phyloP scores from a whole-genome alignment of 2,888 invertebrate species.

The Falcaria lacertinaria region DNA sequence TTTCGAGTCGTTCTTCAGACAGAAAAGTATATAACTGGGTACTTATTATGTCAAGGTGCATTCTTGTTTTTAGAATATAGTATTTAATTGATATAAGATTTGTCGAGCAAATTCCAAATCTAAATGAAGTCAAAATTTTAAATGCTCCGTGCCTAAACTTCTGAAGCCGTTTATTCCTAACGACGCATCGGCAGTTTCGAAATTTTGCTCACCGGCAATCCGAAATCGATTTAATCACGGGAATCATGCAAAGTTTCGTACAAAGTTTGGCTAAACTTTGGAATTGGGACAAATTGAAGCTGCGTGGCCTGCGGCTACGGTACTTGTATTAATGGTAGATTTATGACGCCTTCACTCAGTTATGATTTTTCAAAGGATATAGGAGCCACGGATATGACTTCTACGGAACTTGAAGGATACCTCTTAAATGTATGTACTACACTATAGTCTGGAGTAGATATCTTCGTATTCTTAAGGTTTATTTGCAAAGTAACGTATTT shows the following conservation, averaged over 20 bases:
- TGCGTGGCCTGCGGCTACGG: conserved; percentile 67
- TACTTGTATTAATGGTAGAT: conserved; percentile 71
- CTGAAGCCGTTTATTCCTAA: conserved; percentile 55
- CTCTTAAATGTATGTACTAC: too few species aligned
- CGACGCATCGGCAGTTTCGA: conserved; percentile 68
- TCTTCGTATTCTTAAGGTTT: too few species aligned
- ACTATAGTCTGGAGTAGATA: too few species aligned
- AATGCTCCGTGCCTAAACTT: conserved; percentile 62
- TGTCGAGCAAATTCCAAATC: conserved; percentile 27
- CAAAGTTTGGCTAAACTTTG: conserved; percentile 71
- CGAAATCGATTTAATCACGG: conserved; percentile 76
- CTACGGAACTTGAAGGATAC: background rate
- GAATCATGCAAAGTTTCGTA: conserved; percentile 71
- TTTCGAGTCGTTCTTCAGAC: too few species aligned
- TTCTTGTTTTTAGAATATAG: too few species aligned
- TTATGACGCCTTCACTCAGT: conserved; percentile 56
- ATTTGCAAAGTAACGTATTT: too few species aligned
- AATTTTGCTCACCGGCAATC: conserved; percentile 68
- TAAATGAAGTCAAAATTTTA: conserved; percentile 52
- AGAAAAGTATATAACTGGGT: too few species aligned
- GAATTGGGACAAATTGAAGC: conserved; percentile 73
- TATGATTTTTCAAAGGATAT: conserved; percentile 35
- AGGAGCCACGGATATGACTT: conserved; percentile 15
- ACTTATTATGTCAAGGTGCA: too few species aligned
- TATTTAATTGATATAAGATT: too few species aligned